Base-by-base conservation (phyloP, 2,888 invertebrate genomes). In the Acrobasis suavella region DNA sequence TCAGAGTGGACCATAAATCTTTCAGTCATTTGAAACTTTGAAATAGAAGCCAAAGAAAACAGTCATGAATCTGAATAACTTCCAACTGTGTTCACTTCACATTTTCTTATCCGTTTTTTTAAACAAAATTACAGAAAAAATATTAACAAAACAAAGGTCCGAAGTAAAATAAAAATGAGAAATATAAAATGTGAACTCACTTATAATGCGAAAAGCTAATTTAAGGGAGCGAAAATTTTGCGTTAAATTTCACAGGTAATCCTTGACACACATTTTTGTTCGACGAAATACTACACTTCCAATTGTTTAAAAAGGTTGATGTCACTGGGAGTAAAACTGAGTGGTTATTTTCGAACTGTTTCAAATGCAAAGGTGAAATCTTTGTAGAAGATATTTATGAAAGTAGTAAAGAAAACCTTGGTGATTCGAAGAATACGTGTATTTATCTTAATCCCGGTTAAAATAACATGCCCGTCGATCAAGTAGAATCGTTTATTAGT, bases 211-310 rank as follows among this genome's bases (percentile, higher is more conserved):
- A 14, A 46, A 6, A 46, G 14, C 7, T 3, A 42, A 46, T 49
- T 58, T 58, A 58, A 60, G 12, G 63, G 51, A 37, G n/a, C 10
- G 54, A 50, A 59, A 52, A 63, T 56, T 22, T 42, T 16, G 56
- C 50, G 51, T 62, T 38, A 17, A 62, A 56, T 61, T 50, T 60
- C 50, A 64, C 55, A 61, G 55, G 39, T 56, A 22, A 58, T 74
- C 88, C 89, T 85, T 89, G 88, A 86, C 89, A 87, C 66, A 81
- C 71, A 79, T 83, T 68, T 62, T 62, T 64, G 69, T 68, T 65
- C 65, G 72, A 71, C 76, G 76, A 82, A 80, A 78, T 78, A 76
- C 73, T 80, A 80, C 69, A 72, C 69, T 63, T 62, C 22, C 56
- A 71, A 72, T 76, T 73, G 78, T 80, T 73, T 76, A 80, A 82